A percentile compares a stretch with the other conserved stretches of the same genome.
Evolutionary conservation across 2,113 vertebrate genomes (phyloP).

Genomic region (Rhinopomastus cyanomelas): DNA sequence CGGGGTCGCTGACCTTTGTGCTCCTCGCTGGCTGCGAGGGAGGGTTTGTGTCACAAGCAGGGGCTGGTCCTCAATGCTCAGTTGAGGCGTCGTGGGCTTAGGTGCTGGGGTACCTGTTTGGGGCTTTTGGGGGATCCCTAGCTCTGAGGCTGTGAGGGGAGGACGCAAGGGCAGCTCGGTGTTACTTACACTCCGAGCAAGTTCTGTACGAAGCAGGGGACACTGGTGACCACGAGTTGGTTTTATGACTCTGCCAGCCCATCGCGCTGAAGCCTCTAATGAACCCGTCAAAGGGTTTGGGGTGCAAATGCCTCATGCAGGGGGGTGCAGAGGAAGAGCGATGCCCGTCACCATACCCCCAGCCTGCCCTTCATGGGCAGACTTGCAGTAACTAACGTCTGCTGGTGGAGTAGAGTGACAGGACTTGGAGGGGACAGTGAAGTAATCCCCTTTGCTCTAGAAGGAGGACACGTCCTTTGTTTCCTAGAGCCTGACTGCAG

Average conservation of each 20-base stretch:
- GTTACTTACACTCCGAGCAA: fast-evolving
- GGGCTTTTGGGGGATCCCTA: neutral
- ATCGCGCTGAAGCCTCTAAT: fast-evolving
- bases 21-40: neutral
- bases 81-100: neutral
- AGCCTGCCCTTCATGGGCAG: neutral
- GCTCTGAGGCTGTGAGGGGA: neutral
- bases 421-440: neutral
- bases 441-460: fast-evolving
- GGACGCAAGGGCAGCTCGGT: neutral
- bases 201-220: fast-evolving
- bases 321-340: neutral
- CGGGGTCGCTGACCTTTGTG: neutral
- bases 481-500: neutral
- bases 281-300: neutral
- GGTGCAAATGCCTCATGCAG: neutral
- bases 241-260: fast-evolving
- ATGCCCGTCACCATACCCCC: fast-evolving
- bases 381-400: neutral
- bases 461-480: neutral
- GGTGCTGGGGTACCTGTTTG: fast-evolving
- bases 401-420: neutral
- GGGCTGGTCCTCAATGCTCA: neutral
- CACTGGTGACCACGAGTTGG: fast-evolving
- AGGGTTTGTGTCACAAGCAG: neutral